Percentiles rank a stretch among this genome's conserved stretches.
These are phyloP conservation scores for Pangasius krempfi DNA, from an alignment of 2,797 vertebrate genomes.

Conservation along the genomic window DNA sequence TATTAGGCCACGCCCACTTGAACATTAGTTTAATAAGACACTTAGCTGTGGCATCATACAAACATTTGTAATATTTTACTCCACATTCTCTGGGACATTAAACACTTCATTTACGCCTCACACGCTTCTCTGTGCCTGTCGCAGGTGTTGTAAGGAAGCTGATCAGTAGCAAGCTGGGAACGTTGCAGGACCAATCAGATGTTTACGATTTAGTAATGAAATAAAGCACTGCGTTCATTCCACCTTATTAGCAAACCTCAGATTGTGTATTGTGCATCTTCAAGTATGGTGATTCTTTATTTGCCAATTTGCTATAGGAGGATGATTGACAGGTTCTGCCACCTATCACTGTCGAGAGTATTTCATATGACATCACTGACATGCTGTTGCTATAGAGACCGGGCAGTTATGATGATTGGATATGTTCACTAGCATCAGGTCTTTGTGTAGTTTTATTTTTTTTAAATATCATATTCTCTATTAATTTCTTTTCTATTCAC, in stretches of 20 bases:
- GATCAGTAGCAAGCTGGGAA: neutral
- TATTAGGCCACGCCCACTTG: neutral
- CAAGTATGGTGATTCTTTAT: neutral
- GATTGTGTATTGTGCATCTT: neutral
- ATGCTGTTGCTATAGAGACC: slow-evolving; percentile 48
- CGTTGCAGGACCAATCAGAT: slow-evolving; percentile 4
- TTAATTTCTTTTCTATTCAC: slow-evolving; percentile 62
- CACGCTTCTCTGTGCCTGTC: neutral
- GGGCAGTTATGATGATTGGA: slow-evolving; percentile 33
- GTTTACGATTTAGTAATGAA: neutral
- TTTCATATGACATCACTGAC: slow-evolving; percentile 43
- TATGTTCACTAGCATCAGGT: slow-evolving; percentile 74
- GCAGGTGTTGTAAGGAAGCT: neutral
- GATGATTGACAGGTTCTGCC: neutral
- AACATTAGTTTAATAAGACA: neutral
- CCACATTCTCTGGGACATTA: slow-evolving; percentile 2
- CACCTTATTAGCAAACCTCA: neutral
- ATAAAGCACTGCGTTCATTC: neutral
- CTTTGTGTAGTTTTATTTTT: slow-evolving; percentile 58
- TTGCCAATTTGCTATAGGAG: neutral
- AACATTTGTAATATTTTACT: neutral
- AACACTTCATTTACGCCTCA: neutral
- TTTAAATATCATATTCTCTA: slow-evolving; percentile 31
- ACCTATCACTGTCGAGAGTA: neutral
- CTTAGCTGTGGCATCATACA: neutral